These are phyloP conservation scores for Nyleta sp. DNA, from an alignment of 2,888 invertebrate species.

Conservation along the genomic window DNA sequence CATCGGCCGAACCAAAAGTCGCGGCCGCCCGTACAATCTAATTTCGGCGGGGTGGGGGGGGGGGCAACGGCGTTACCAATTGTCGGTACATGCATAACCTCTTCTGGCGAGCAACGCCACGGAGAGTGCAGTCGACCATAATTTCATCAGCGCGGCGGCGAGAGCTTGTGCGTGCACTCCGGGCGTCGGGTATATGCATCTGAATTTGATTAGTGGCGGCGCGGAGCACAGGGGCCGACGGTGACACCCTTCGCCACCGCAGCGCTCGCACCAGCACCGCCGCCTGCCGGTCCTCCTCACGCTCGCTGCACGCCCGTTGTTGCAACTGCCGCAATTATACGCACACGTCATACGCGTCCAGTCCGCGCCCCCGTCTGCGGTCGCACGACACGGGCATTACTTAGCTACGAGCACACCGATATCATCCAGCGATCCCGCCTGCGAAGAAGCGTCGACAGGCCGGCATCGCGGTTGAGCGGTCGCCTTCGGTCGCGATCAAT, in stretches of 20 bases:
- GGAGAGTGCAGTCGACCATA: slow-evolving; percentile 81
- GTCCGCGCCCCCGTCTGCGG: slow-evolving; percentile 70
- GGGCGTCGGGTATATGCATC: slow-evolving; percentile 79
- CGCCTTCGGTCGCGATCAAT: background rate
- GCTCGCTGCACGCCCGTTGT: slow-evolving; percentile 71
- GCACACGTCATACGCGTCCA: slow-evolving; percentile 74
- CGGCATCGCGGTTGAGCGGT: background rate
- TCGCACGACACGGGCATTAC: slow-evolving; percentile 17
- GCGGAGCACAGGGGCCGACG: slow-evolving; percentile 71
- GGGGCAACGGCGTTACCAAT: slow-evolving; percentile 43
- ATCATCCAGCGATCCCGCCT: no score
- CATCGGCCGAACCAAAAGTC: slow-evolving; percentile 38
- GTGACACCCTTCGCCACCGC: slow-evolving; percentile 81
- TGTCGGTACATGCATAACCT: slow-evolving; percentile 55
- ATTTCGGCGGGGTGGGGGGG: slow-evolving; percentile 28
- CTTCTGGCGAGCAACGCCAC: slow-evolving; percentile 59
- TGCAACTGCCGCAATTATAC: slow-evolving; percentile 81
- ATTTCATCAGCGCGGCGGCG: slow-evolving; percentile 80
- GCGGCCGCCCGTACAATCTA: slow-evolving; percentile 26
- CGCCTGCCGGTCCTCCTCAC: no score
- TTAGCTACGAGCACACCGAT: no score
- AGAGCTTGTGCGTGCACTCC: slow-evolving; percentile 73
- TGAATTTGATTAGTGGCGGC: slow-evolving; percentile 82
- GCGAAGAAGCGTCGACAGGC: no score
- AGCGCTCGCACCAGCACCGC: slow-evolving; percentile 72